Evolutionary conservation across 2,888 invertebrate species (phyloP).

Genomic region (Acleris laterana): DNA sequence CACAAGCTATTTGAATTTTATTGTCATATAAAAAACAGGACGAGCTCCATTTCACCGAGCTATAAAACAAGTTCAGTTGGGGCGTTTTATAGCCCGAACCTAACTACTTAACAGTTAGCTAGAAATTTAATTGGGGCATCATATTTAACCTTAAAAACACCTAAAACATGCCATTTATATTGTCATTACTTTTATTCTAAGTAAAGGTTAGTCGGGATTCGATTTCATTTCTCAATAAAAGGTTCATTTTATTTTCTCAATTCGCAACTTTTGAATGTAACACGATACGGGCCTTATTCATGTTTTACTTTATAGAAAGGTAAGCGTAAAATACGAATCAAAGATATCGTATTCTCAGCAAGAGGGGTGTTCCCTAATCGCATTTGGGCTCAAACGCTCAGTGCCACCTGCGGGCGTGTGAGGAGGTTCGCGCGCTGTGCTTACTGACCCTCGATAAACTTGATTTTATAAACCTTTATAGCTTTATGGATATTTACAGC

Average conservation of each 20-base stretch:
- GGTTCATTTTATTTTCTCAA: no score
- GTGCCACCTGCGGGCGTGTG: not conserved
- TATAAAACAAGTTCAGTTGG: slow-evolving; percentile 12
- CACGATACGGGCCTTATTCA: no score
- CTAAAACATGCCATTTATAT: not conserved
- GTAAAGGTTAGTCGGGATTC: no score
- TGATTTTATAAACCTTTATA: not conserved
- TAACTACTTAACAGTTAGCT: slow-evolving; percentile 6
- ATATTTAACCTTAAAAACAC: not conserved
- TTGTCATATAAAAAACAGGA: slow-evolving; percentile 9
- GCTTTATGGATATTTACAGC: no score
- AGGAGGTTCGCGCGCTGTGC: not conserved
- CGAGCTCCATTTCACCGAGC: not conserved
- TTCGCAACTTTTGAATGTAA: no score
- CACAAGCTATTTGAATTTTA: slow-evolving; percentile 6
- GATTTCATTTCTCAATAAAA: no score
- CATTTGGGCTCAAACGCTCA: not conserved
- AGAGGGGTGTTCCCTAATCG: not conserved
- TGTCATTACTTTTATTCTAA: no score
- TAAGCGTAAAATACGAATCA: no score
- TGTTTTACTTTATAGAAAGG: no score
- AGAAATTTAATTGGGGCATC: slow-evolving; percentile 6
- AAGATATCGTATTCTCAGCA: no score
- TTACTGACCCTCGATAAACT: slow-evolving; percentile 4
- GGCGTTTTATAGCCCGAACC: slow-evolving; percentile 11